Evolutionary conservation across 2,888 invertebrate genomes (phyloP), one percentile per base, ranked within the genome.

Genomic region (Artemia sp.): DNA sequence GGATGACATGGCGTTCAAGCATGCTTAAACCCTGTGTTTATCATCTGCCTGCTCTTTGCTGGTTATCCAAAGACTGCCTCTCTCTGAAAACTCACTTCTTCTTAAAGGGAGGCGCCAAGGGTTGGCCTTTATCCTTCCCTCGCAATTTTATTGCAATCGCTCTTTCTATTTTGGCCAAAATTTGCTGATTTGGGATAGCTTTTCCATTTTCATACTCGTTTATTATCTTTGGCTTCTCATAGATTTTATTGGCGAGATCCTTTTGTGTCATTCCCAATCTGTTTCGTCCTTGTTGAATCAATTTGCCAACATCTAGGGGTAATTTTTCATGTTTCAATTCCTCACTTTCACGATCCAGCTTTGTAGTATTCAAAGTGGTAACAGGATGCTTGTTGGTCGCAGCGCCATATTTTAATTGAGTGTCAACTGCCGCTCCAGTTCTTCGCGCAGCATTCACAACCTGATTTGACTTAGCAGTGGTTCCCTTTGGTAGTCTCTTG

Each of bases 261-360:
- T 97, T 52, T 86, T 82, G 77, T 94, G 92, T 38, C 38, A 38
- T 38, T 38, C 38, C 38, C 38, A 38, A 38, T 38, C 38, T 6
- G 38, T 38, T 38, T 69, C 98, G 85, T 58, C 90, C 95, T 81
- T 97, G 94, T 82, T 95, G 94, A 76, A 98, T 97, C 64, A 94
- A 81, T 80, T 91, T 90, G 24, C 94, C 93, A 73, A 97, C 85
- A 79, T 92, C 92, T 72, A 91, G 79, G 24, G 91, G 83, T 71
- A 92, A 84, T 74, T 84, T 89, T 73, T 94, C 92, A 80, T 97
- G 97, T 76, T 90, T 90, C 75, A 99, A 82, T 82, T 97, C 96
- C 80, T 98, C 98, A 73, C 96, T 97, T 82, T 99, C 98, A 75
- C 93, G 86, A 79, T 98, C 97, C 75, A 99, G 84, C 82, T 95